phyloP scores from a whole-genome alignment of 2,888 invertebrate species.

The Trachelus iudaicus region DNA sequence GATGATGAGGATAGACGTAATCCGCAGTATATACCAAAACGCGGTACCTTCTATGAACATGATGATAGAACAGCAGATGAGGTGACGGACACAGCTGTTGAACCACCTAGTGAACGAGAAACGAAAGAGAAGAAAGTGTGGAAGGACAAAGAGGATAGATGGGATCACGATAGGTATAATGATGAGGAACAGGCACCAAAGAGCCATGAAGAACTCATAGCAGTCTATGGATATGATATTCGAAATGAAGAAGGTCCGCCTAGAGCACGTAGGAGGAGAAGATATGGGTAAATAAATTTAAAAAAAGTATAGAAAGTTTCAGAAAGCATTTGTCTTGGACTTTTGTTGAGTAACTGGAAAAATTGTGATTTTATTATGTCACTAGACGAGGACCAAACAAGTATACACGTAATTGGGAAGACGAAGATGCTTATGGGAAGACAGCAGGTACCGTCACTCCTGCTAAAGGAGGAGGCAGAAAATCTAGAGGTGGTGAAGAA shows the following conservation, averaged over 20 bases:
- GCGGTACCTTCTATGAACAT: constrained; percentile 96
- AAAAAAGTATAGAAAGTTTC: not conserved
- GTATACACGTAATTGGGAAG: constrained; percentile 93
- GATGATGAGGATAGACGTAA: constrained; percentile 95
- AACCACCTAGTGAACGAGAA: constrained; percentile 54
- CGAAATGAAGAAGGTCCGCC: constrained; percentile 92
- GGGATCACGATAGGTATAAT: constrained; percentile 90
- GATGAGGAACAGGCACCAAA: constrained; percentile 88
- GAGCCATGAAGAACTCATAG: constrained; percentile 83
- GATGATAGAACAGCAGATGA: constrained; percentile 88
- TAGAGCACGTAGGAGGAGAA: constrained; percentile 83
- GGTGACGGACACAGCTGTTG: constrained; percentile 45
- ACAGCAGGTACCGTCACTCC: constrained; percentile 53
- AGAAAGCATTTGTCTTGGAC: not conserved
- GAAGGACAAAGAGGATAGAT: constrained; percentile 76
- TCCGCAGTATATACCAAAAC: constrained; percentile 96
- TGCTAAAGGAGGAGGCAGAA: constrained; percentile 48
- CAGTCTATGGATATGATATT: constrained; percentile 94
- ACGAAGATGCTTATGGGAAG: constrained; percentile 87
- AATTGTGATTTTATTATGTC: constrained; percentile 6
- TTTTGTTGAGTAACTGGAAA: not conserved
- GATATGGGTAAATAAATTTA: constrained; percentile 78
- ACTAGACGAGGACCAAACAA: constrained; percentile 88
- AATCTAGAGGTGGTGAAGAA: constrained; percentile 67
- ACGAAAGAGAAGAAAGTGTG: constrained; percentile 66